Evolutionary conservation across 2,888 invertebrate genomes (phyloP), one percentile per base, ranked within the genome.

Genomic region (Drosophila putrida): DNA sequence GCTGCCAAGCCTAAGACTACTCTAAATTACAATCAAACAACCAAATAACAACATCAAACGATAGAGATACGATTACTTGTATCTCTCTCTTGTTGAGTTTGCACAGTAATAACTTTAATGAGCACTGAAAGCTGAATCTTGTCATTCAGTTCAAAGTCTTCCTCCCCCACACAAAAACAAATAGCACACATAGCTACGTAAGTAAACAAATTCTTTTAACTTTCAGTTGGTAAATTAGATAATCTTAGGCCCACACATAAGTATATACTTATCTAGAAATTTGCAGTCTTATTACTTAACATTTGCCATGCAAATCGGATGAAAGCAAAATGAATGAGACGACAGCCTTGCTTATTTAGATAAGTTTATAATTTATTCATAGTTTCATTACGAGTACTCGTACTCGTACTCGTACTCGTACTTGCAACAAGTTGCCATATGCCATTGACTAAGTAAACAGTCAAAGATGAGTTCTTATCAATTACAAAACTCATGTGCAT

Each of bases 291-390:
- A 41, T 11, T 35, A 41, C 33, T 46, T 58, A 43, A 28, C 51
- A 46, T 43, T 11, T 49, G 10, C n/a, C 47, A 65, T 61, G 36
- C 59, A 76, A 77, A 68, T 64, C 60, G 54, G 62, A 67, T 68
- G 54, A 81, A 64, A 71, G 82, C 72, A 54, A 63, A 67, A 65
- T 60, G 62, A 62, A 71, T 60, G 51, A 71, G 71, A 50, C 57
- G 71, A 51, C 39, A 35, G 41, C 54, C 58, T 72, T 80, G 57
- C 57, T 46, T 46, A 72, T 75, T 71, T 71, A 71, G 68, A 75
- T 66, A 71, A 79, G 59, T 71, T 79, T 68, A 87, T 87, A 65
- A 81, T 69, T 84, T 79, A 84, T 83, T 50, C 58, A 63, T 46
- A 47, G 46, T 39, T 62, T 47, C 47, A 55, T 55, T 39, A 55